These are phyloP conservation scores for Tridacna gigas DNA, from an alignment of 2,888 invertebrate genomes.

Conservation along the genomic window DNA sequence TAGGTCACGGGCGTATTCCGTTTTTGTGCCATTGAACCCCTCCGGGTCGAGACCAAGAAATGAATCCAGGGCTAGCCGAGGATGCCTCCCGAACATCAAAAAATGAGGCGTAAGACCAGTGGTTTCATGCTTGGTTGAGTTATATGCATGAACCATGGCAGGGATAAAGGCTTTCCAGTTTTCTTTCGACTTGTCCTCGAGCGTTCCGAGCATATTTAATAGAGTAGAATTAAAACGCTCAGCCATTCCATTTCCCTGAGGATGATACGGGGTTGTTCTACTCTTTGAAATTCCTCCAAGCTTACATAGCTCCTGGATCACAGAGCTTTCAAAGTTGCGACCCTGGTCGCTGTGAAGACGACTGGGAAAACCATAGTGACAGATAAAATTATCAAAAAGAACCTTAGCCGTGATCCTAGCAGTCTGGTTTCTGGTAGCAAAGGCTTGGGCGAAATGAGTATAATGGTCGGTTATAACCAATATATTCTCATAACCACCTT, in stretches of 20 bases:
- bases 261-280: background rate
- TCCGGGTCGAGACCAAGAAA: background rate
- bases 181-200: background rate
- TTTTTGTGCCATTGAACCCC: background rate
- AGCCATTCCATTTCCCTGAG: background rate
- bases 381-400: no score
- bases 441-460: no score
- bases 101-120: constrained; percentile 2
- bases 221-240: background rate
- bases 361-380: no score
- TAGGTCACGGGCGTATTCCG: background rate
- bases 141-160: background rate
- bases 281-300: background rate
- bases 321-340: no score
- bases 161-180: background rate
- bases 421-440: no score
- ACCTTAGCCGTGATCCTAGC: no score
- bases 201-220: background rate
- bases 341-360: no score
- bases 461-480: background rate
- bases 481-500: background rate
- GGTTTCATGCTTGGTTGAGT: constrained; percentile 16
- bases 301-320: background rate
- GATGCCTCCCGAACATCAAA: background rate
- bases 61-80: background rate